Percentiles rank a stretch among this genome's conserved stretches.
Conservation (phyloP, 2,113 vertebrate species). For the Trachemys scripta region DNA sequence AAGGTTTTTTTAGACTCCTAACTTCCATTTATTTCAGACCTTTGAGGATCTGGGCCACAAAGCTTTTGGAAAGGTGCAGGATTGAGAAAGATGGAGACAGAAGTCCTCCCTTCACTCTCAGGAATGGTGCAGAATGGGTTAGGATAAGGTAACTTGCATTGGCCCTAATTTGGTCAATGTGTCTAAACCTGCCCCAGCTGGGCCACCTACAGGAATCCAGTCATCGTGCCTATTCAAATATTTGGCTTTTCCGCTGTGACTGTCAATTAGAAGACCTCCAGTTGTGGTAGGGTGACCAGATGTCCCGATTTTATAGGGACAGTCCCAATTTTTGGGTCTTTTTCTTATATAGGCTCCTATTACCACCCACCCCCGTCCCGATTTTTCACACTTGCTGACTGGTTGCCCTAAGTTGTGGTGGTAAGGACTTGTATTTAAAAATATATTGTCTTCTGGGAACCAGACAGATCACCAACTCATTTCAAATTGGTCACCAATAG, state of each 20-base stretch:
- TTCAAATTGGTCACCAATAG: not conserved
- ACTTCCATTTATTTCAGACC: not conserved
- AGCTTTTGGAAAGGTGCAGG: not conserved
- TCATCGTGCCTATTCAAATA: accelerated
- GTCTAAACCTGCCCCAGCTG: not conserved
- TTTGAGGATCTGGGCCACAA: not conserved
- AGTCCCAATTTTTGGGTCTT: no score
- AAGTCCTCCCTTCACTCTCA: not conserved
- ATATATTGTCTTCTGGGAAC: not conserved
- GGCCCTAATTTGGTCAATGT: not conserved
- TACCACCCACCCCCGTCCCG: no score
- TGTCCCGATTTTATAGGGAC: no score
- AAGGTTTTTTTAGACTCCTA: not conserved
- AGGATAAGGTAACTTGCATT: not conserved
- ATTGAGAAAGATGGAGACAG: not conserved
- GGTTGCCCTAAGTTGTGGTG: not conserved
- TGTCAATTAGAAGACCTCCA: not conserved
- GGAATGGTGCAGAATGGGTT: accelerated
- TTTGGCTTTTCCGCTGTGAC: not conserved
- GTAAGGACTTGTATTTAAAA: no score
- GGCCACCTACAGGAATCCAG: accelerated
- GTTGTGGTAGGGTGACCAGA: not conserved
- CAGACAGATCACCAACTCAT: not conserved
- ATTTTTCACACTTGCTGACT: no score
- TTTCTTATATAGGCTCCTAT: no score